A percentile compares a stretch with the other conserved stretches of the same genome.
phyloP scores from a whole-genome alignment of 2,113 vertebrate genomes.

The Thomomys bottae region DNA sequence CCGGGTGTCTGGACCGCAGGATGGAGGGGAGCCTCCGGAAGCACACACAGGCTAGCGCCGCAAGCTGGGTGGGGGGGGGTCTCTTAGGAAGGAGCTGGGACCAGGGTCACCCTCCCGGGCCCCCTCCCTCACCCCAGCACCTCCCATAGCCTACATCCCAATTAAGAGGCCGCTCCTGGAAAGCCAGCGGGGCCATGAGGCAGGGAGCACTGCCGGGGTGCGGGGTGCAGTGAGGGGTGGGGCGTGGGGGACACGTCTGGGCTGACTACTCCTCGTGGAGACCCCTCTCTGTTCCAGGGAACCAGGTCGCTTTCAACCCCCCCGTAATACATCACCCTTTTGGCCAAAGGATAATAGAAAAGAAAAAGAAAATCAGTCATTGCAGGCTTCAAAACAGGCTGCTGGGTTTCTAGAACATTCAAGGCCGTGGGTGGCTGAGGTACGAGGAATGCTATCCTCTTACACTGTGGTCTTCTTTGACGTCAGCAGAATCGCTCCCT shows the following conservation, averaged over 20 bases:
- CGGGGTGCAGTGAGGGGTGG: fast-evolving
- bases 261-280: no score
- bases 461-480: conserved; percentile 81
- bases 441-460: conserved; percentile 79
- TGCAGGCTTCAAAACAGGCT: conserved; percentile 79
- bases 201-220: neutral
- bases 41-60: neutral
- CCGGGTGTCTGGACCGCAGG: neutral
- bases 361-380: conserved; percentile 60
- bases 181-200: conserved; percentile 62
- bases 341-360: conserved; percentile 65
- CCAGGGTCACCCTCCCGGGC: neutral
- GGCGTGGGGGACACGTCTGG: fast-evolving
- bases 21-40: neutral
- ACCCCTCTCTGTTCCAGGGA: conserved; percentile 85
- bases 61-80: neutral
- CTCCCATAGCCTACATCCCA: neutral
- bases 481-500: conserved; percentile 78
- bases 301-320: conserved; percentile 85
- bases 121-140: no score
- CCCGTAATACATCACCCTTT: conserved; percentile 81
- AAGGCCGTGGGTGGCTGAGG: conserved; percentile 83
- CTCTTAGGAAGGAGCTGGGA: neutral
- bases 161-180: conserved; percentile 63
- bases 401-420: conserved; percentile 84